Evolutionary conservation across 1,140 invertebrate genomes (phyloP), one percentile per base, ranked within the genome.

Genomic region (Rhagoletis zephyria): DNA sequence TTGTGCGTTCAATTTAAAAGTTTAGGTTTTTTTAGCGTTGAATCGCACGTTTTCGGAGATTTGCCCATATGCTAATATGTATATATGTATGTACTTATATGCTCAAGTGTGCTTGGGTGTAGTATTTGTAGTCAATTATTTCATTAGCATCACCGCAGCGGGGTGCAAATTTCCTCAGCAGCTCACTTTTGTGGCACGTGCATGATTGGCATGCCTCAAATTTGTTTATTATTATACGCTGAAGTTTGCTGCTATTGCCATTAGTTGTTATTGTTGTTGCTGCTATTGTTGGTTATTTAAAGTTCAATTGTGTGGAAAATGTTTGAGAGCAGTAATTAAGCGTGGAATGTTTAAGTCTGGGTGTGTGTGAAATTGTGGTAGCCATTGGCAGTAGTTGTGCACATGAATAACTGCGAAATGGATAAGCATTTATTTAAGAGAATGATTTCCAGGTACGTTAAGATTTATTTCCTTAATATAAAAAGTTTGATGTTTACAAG

Each of bases 51-150:
- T 30, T 30, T 30, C 30, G 30, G 30, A 30, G 30, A 30, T 30
- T 30, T 30, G 30, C 30, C 30, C 30, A 30, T 30, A 30, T 30
- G 30, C 30, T 30, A 56, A 1, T 2, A 14, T 16, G 0, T 2
- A 9, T 63, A 14, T 63, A 14, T 63, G 61, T 63, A 14, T 5
- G n/a, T 63, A 30, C 30, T 30, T 30, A 30, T 30, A 30, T 30
- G 30, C 30, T 30, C 30, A 30, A 48, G 48, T 30, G 3, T 30
- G 74, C 7, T 10, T 81, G 67, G 42, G 48, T 81, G 16, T 30
- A 30, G 74, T 56, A 81, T 81, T 81, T 81, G 45, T 51, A 81
- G 74, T 81, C 74, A 81, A 81, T 81, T 81, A 81, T 81, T 81
- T 81, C 48, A 81, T 81, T 81, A 81, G 74, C 74, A 81, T 81